Conservation (phyloP, 2,113 vertebrate species). For the Bubalus kerabau region DNA sequence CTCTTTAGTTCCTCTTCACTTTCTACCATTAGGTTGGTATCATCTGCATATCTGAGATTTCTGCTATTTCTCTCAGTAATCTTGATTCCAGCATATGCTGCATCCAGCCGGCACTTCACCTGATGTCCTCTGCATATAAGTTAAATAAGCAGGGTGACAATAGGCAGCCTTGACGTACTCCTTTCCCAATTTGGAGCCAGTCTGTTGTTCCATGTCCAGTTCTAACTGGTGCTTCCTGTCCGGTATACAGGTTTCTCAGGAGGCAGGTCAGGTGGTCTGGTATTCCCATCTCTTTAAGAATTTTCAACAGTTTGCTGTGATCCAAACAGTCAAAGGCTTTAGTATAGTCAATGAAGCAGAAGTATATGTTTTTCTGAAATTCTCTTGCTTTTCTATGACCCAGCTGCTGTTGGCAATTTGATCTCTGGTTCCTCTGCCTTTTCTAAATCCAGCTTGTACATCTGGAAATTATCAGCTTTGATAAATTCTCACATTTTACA, state of each 20-base stretch:
- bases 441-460: neutral
- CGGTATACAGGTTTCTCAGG: neutral
- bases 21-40: neutral
- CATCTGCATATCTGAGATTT: neutral
- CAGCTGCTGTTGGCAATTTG: neutral
- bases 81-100: neutral
- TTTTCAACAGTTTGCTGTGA: neutral
- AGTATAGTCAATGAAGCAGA: neutral
- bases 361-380: neutral
- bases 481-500: neutral
- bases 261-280: neutral
- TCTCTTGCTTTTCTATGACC: neutral
- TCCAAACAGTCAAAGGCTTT: neutral
- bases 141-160: neutral
- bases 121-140: neutral
- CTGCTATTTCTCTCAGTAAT: neutral
- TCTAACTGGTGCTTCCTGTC: neutral
- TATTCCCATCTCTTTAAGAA: neutral
- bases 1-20: neutral
- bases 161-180: neutral
- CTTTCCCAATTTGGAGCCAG: neutral
- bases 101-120: accelerated
- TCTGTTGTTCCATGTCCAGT: neutral
- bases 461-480: neutral
- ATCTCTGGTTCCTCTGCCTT: neutral